These are phyloP conservation scores for Calliphora vicina DNA, from an alignment of 1,140 invertebrate genomes.

Conservation along the genomic window DNA sequence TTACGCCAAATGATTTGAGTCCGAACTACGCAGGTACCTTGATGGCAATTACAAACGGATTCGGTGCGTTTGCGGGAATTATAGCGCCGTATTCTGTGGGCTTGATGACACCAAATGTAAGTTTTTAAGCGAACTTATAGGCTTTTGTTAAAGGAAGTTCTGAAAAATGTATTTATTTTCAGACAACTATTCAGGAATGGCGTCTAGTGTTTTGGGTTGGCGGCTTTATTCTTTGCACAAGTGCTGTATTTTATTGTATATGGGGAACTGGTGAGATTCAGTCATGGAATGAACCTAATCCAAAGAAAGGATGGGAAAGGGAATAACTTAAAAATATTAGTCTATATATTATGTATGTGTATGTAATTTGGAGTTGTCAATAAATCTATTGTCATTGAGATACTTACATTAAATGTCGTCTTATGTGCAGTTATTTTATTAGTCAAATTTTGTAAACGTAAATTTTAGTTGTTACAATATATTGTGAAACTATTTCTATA, in stretches of 20 bases:
- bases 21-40: constrained; percentile 83
- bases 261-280: constrained; percentile 77
- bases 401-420: too few species aligned
- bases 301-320: neutral
- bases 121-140: constrained; percentile 43
- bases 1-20: constrained; percentile 83
- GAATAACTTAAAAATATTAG: too few species aligned
- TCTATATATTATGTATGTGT: too few species aligned
- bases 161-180: constrained; percentile 66
- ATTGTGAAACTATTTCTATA: too few species aligned
- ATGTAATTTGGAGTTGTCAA: too few species aligned
- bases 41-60: constrained; percentile 85
- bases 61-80: constrained; percentile 83
- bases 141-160: neutral
- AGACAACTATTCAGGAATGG: constrained; percentile 80
- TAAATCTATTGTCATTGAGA: too few species aligned
- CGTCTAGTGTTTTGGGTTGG: constrained; percentile 84
- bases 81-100: constrained; percentile 81
- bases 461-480: too few species aligned
- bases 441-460: too few species aligned
- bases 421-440: too few species aligned
- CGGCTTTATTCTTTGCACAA: constrained; percentile 74
- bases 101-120: constrained; percentile 76
- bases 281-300: constrained; percentile 70
- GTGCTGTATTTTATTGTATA: constrained; percentile 77